A percentile compares a stretch with the other conserved stretches of the same genome.
These are phyloP conservation scores for Chymomyza fuscimana DNA, from an alignment of 2,888 invertebrate species.

Conservation along the genomic window DNA sequence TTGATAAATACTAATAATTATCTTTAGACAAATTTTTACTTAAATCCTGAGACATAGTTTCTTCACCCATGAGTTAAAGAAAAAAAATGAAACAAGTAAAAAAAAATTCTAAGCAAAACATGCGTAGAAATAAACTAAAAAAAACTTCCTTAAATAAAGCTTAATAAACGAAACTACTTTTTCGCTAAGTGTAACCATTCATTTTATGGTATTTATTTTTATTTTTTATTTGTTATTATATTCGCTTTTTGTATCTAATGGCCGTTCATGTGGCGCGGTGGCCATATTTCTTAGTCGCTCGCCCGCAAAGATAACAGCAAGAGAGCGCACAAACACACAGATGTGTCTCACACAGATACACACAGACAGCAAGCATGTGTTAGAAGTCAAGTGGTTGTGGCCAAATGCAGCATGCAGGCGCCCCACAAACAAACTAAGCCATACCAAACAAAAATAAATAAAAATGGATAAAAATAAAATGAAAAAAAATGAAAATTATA, in stretches of 20 bases:
- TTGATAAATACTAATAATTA: no score
- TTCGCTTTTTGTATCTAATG: constrained; percentile 51
- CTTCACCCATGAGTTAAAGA: no score
- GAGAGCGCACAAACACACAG: neutral
- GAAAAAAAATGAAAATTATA: constrained; percentile 10
- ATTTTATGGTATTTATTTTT: constrained; percentile 12
- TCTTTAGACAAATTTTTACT: no score
- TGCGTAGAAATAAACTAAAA: no score
- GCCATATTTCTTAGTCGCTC: constrained; percentile 65
- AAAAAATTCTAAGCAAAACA: no score
- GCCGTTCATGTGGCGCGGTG: constrained; percentile 51
- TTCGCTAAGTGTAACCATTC: neutral
- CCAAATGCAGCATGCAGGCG: neutral
- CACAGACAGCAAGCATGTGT: constrained; percentile 7
- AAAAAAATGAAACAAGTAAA: no score
- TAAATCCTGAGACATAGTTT: no score
- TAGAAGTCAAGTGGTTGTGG: constrained; percentile 33
- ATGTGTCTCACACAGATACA: neutral
- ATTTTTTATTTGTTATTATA: constrained; percentile 16
- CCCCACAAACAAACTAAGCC: constrained; percentile 12
- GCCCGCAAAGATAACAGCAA: constrained; percentile 63
- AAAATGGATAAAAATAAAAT: constrained; percentile 20
- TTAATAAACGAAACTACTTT: neutral
- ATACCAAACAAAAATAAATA: constrained; percentile 20
- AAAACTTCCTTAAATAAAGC: no score